Evolutionary conservation across 2,113 vertebrate species (phyloP), one percentile per base, ranked within the genome.

Genomic region (Trichomycterus rosablanca): DNA sequence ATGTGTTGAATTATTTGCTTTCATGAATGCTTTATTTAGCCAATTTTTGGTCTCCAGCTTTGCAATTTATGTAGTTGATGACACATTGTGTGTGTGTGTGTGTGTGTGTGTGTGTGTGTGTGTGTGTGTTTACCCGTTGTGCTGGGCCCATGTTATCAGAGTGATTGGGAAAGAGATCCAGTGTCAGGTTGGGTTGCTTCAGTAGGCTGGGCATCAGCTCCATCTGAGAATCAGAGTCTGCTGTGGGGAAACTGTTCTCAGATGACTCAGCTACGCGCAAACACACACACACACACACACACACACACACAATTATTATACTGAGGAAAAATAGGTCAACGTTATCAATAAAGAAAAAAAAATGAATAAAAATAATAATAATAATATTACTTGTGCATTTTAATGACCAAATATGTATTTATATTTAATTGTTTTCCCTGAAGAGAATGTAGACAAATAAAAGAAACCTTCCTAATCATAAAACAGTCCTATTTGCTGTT

Each of bases 101-200:
- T 30, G 6, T 20, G 19, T 5, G 3, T 5, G 6, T 11, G 40
- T 1, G 18, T 7, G 12, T 19, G 20, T 9, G 8, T 48, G 28
- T 44, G 22, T 15, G 0, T n/a, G 14, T 48, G 34, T 42, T 87
- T 85, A 92, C 92, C 87, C 87, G 85, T 63, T 92, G 92, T 24
- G 89, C 75, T 55, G 86, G 84, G 68, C 83, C 88, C 53, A 92
- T 82, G 84, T 83, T 89, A 74, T 93, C 91, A 28, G 86, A 87
- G 51, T 93, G 89, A 76, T 69, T 92, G 70, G 92, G 89, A 73
- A 91, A 91, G 67, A 93, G 88, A 71, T 93, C 92, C 77, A 93
- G 89, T 20, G 89, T 93, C 71, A 93, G 70, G 49, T 85, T 82
- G 45, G 84, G 84, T 72, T 93, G 92, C 74, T 93, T 93, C 57